These are phyloP conservation scores for Linyphia triangularis DNA, from an alignment of 2,888 invertebrate genomes.

Conservation along the genomic window DNA sequence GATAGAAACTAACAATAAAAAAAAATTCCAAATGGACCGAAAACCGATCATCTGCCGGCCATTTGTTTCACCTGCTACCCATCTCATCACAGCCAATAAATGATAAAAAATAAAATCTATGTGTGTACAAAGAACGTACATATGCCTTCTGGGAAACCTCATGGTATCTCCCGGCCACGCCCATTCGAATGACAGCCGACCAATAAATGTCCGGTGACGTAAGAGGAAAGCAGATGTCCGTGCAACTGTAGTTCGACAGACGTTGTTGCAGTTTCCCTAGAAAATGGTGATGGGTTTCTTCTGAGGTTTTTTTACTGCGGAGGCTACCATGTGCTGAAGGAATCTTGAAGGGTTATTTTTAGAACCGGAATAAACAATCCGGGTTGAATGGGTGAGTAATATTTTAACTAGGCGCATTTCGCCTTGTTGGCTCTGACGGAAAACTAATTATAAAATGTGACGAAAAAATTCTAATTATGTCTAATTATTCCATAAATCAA, in stretches of 20 bases:
- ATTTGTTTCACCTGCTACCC: slow-evolving; percentile 70
- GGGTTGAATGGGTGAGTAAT: neutral
- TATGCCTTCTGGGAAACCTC: slow-evolving; percentile 62
- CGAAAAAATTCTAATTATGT: too few species aligned
- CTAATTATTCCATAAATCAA: too few species aligned
- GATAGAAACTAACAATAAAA: neutral
- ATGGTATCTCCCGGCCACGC: slow-evolving; percentile 66
- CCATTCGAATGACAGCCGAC: slow-evolving; percentile 71
- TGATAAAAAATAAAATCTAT: slow-evolving; percentile 42
- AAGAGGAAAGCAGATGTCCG: slow-evolving; percentile 69
- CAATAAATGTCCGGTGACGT: slow-evolving; percentile 72
- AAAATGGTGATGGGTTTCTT: slow-evolving; percentile 42
- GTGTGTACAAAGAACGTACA: slow-evolving; percentile 54
- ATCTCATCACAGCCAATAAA: slow-evolving; percentile 68
- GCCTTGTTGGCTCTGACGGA: too few species aligned
- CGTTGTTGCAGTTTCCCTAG: slow-evolving; percentile 43
- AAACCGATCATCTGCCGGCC: slow-evolving; percentile 66
- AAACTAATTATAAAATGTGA: too few species aligned
- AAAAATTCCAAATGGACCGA: slow-evolving; percentile 35
- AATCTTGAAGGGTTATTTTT: slow-evolving; percentile 40
- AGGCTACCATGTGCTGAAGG: slow-evolving; percentile 39
- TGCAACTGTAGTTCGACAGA: slow-evolving; percentile 55
- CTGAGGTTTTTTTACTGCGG: slow-evolving; percentile 30
- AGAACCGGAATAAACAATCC: slow-evolving; percentile 10
- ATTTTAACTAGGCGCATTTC: too few species aligned